phyloP scores from a whole-genome alignment of 2,888 invertebrate genomes.

The Coelogynopora nodosa region DNA sequence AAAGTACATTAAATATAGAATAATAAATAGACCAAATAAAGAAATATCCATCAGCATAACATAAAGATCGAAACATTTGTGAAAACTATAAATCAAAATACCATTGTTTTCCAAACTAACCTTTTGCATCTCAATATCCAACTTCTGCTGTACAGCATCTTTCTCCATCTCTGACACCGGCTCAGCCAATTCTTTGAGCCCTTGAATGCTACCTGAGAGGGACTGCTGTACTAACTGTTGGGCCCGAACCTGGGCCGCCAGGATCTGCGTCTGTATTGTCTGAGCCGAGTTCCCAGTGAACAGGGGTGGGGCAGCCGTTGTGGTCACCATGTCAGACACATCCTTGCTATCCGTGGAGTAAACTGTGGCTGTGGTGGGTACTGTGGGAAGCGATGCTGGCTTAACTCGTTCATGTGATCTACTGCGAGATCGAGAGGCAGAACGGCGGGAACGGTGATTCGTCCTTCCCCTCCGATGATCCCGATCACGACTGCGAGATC shows the following conservation, averaged over 20 bases:
- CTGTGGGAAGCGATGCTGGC: neutral
- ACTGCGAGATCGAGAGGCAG: neutral
- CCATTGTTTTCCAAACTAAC: too few species aligned
- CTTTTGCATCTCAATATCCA: constrained; percentile 37
- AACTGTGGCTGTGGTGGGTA: neutral
- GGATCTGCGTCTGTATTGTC: neutral
- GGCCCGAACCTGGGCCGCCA: neutral
- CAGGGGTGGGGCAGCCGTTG: neutral
- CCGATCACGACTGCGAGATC: constrained; percentile 10
- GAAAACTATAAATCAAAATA: too few species aligned
- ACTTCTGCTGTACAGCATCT: neutral
- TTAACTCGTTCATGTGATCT: neutral
- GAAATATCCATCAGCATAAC: too few species aligned
- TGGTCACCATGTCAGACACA: neutral
- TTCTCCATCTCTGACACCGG: neutral
- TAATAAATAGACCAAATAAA: too few species aligned
- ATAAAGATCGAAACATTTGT: too few species aligned
- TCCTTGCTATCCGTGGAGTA: neutral
- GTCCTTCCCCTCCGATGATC: neutral
- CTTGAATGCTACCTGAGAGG: neutral
- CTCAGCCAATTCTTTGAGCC: neutral
- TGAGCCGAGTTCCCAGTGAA: neutral
- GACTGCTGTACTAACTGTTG: neutral
- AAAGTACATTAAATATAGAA: too few species aligned
- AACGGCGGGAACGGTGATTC: neutral